Conservation (phyloP, 2,888 invertebrate species). For the Ellobium chinense region DNA sequence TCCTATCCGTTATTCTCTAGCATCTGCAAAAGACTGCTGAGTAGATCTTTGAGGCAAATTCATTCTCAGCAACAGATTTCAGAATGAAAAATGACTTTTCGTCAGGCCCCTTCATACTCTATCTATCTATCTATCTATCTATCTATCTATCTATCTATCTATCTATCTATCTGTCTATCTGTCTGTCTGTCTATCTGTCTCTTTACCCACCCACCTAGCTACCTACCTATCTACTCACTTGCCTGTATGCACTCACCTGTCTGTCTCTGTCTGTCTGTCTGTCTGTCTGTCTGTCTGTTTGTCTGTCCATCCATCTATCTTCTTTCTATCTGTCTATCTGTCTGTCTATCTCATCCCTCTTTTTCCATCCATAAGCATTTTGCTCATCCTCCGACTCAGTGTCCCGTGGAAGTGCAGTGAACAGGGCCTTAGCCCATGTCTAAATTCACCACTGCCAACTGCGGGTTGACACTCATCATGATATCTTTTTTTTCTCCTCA, state of each 20-base stretch:
- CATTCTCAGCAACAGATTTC: too few relatives aligned
- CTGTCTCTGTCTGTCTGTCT: background rate
- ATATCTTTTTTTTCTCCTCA: too few relatives aligned
- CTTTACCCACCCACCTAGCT: background rate
- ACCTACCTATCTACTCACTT: background rate
- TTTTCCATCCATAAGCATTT: too few relatives aligned
- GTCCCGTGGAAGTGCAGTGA: too few relatives aligned
- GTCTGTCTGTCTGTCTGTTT: background rate
- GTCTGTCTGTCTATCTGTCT: slow-evolving; percentile 19
- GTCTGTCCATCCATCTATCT: background rate
- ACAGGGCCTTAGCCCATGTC: too few relatives aligned
- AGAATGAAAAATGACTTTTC: too few relatives aligned
- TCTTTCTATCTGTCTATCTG: slow-evolving; percentile 14
- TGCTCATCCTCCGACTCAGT: too few relatives aligned
- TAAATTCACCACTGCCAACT: too few relatives aligned
- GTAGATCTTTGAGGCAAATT: too few relatives aligned
- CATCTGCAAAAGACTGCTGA: too few relatives aligned
- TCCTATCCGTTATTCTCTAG: too few relatives aligned
- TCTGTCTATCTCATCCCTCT: slow-evolving; percentile 19
- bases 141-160: background rate
- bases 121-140: background rate
- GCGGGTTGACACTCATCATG: too few relatives aligned
- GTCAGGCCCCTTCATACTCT: background rate
- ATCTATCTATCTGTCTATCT: background rate
- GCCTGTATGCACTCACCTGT: background rate